These are phyloP conservation scores for Lagorchestes hirsutus DNA, from an alignment of 2,797 vertebrate species.

Conservation along the genomic window DNA sequence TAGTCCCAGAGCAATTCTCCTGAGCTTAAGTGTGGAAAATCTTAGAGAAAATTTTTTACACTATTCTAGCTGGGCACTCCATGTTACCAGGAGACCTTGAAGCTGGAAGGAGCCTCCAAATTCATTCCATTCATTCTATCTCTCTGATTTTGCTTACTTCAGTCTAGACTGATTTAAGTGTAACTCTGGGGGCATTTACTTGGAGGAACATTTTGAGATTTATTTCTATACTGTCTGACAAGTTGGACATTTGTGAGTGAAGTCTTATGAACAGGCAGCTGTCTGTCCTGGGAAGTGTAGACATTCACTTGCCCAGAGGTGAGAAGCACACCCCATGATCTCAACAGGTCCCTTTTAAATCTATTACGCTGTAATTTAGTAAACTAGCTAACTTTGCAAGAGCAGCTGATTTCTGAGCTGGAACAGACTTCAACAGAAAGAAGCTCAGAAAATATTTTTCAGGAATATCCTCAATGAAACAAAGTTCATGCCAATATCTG, in stretches of 20 bases:
- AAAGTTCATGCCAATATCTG: conserved; percentile 50
- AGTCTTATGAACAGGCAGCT: conserved; percentile 29
- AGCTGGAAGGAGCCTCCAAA: not conserved
- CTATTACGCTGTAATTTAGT: not conserved
- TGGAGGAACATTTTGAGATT: not conserved
- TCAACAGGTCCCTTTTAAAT: conserved; percentile 47
- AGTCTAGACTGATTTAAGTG: not conserved
- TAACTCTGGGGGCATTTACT: not conserved
- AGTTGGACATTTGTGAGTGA: not conserved
- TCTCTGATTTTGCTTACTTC: not conserved
- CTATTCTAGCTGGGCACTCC: not conserved
- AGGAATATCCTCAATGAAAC: not conserved
- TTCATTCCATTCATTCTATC: not conserved
- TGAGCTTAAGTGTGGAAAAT: not conserved
- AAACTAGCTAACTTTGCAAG: not conserved
- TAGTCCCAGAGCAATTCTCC: not conserved
- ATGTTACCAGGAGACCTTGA: not conserved
- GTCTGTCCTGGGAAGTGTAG: conserved; percentile 33
- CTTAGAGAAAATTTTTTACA: not conserved
- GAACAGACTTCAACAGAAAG: conserved; percentile 54
- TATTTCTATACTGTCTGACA: not conserved
- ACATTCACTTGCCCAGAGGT: conserved; percentile 53
- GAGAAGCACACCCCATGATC: conserved; percentile 62
- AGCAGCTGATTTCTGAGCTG: conserved; percentile 62
- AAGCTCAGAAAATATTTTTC: conserved; percentile 54